phyloP scores from a whole-genome alignment of 1,140 invertebrate genomes.

The Dufourea novaeangliae region DNA sequence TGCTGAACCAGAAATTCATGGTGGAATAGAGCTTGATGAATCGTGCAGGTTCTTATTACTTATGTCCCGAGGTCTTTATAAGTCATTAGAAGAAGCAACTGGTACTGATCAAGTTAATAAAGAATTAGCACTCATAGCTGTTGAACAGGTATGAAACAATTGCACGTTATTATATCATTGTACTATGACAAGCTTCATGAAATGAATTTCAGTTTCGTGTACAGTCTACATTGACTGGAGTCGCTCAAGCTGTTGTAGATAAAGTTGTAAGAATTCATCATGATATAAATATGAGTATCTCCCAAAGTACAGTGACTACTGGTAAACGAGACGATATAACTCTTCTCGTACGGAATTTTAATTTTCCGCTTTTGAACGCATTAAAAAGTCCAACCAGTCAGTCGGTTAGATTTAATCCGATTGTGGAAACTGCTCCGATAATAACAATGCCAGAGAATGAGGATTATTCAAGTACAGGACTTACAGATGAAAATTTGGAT shows the following conservation, averaged over 20 bases:
- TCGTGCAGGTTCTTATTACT: conserved; percentile 92
- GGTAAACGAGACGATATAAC: conserved; percentile 90
- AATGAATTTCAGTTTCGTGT: conserved; percentile 86
- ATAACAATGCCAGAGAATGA: conserved; percentile 56
- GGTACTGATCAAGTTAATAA: conserved; percentile 90
- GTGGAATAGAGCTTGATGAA: conserved; percentile 89
- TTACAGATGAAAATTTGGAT: conserved; percentile 72
- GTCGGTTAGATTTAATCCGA: conserved; percentile 84
- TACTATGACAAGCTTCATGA: conserved; percentile 23
- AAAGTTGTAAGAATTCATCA: conserved; percentile 92
- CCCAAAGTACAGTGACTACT: conserved; percentile 78
- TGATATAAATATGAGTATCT: conserved; percentile 88
- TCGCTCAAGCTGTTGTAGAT: conserved; percentile 93
- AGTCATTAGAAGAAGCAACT: conserved; percentile 91
- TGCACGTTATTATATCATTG: background rate
- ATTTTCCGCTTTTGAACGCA: conserved; percentile 88
- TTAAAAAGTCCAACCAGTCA: conserved; percentile 81
- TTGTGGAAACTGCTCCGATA: conserved; percentile 80
- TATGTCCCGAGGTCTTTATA: conserved; percentile 93
- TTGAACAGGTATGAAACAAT: conserved; percentile 85
- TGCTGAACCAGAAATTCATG: conserved; percentile 91
- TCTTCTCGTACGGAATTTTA: conserved; percentile 93
- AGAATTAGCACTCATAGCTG: conserved; percentile 89
- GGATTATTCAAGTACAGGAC: conserved; percentile 64
- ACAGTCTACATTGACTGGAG: conserved; percentile 90